A percentile compares a stretch with the other conserved stretches of the same genome.
phyloP scores from a whole-genome alignment of 2,888 invertebrate genomes.

The Dasypolia templi region DNA sequence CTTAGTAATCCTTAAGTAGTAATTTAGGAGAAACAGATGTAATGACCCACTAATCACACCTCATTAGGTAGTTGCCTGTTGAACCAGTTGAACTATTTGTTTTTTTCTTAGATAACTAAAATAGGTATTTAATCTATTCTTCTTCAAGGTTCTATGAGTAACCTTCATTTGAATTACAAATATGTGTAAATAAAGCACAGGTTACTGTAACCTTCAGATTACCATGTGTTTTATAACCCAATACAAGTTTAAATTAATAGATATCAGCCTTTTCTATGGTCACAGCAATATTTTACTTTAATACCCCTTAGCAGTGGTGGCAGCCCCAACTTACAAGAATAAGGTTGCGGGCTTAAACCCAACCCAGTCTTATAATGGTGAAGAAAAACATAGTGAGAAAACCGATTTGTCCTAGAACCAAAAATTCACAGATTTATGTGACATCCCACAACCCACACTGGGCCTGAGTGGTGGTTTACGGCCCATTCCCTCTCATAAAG shows the following conservation, averaged over 20 bases:
- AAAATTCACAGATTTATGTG: no score
- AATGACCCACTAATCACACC: neutral
- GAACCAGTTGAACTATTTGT: neutral
- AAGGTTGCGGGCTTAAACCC: no score
- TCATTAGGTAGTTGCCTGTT: neutral
- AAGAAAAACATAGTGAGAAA: no score
- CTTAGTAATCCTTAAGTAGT: neutral
- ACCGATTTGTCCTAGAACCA: no score
- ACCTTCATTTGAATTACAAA: neutral
- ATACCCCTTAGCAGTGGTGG: no score
- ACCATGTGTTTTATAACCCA: conserved; percentile 1
- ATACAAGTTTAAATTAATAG: neutral
- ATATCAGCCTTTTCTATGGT: neutral
- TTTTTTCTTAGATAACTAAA: neutral
- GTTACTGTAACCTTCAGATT: conserved; percentile 1
- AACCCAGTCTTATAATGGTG: no score
- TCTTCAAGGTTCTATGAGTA: neutral
- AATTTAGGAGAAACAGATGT: neutral
- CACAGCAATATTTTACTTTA: neutral
- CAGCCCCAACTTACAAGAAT: no score
- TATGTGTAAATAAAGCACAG: neutral
- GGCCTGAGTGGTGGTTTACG: no score
- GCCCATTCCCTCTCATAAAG: no score
- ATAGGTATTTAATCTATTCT: neutral
- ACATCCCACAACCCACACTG: no score